These are phyloP conservation scores for Alcedo quadribrachys DNA, from an alignment of 2,797 vertebrate genomes.

Conservation along the genomic window DNA sequence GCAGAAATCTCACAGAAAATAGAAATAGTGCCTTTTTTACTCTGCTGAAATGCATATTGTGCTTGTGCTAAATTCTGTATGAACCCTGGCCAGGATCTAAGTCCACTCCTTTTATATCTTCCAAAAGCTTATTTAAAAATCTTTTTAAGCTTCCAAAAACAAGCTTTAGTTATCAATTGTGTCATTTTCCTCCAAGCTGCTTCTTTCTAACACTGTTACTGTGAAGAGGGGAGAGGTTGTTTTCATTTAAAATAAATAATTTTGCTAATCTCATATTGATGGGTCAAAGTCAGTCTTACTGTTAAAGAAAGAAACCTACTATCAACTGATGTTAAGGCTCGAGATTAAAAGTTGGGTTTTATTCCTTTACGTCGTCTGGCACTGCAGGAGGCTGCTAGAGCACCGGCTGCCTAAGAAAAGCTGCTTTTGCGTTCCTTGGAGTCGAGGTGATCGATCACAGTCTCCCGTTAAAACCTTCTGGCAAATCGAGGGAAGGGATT, in stretches of 20 bases:
- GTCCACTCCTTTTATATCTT: neutral
- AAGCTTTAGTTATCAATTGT: neutral
- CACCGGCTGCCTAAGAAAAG: neutral
- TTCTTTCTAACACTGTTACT: neutral
- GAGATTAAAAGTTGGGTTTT: neutral
- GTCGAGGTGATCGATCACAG: neutral
- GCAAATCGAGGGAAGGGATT: neutral
- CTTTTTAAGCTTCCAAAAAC: neutral
- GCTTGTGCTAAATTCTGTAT: neutral
- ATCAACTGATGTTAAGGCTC: neutral
- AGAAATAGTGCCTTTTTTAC: neutral
- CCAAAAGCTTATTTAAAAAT: neutral
- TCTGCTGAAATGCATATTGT: neutral
- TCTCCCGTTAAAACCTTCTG: neutral
- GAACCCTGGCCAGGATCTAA: neutral
- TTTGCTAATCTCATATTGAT: neutral
- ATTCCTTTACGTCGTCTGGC: neutral
- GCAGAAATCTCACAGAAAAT: neutral
- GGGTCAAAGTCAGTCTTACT: neutral
- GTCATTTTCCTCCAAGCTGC: neutral
- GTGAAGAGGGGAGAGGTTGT: neutral
- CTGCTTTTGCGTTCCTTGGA: neutral
- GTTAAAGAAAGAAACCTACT: neutral
- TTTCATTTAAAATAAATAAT: neutral
- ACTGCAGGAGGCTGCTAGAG: neutral